Base-by-base conservation (phyloP, 1,140 invertebrate genomes). In the Brachionus sp. region DNA sequence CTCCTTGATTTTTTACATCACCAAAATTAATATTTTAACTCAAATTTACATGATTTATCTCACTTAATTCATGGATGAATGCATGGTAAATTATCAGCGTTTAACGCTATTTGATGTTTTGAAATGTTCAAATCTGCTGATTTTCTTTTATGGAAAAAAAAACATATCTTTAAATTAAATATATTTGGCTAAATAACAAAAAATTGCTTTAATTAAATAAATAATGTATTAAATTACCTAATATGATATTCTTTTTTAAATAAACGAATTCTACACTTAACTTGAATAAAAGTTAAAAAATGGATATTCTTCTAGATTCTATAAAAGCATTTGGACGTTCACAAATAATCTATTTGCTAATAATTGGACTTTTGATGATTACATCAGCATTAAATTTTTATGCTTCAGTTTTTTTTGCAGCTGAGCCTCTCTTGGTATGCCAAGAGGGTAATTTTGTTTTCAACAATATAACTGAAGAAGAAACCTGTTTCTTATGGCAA, bases 341-440 rank as follows among this genome's bases (percentile, higher is more conserved):
- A 4, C 77, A 80, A 80, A 62, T 29, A 42, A 42, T 80, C 0
- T 80, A 80, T 80, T 25, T 57, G 46, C 10, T 42, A 62, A 25
- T 80, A 13, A 13, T 80, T 62, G 77, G 77, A 44, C n/a, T 66
- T 16, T 29, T 80, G 9, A 62, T 66, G 23, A 25, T 35, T 6
- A 80, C 16, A 9, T 62, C 62, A 33, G 9, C 77, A 19, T 12
- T 80, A 9, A 57, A 62, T 44, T 80, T 62, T 44, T 80, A 80
- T 66, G 35, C 50, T 1, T 57, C 77, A 19, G 50, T 80, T 33
- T 80, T 80, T 80, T 62, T 80, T 25, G 35, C 77, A 12, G 77
- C 77, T 7, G 77, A 80, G 19, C 77, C 77, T 3, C 2, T 29
- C 5, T 62, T 80, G 3, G 23, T 29, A 62, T 80, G 77, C 13